Percentiles rank a stretch among this genome's conserved stretches.
Evolutionary conservation across 2,888 invertebrate species (phyloP).

Genomic region (Pemphredon lugubris): DNA sequence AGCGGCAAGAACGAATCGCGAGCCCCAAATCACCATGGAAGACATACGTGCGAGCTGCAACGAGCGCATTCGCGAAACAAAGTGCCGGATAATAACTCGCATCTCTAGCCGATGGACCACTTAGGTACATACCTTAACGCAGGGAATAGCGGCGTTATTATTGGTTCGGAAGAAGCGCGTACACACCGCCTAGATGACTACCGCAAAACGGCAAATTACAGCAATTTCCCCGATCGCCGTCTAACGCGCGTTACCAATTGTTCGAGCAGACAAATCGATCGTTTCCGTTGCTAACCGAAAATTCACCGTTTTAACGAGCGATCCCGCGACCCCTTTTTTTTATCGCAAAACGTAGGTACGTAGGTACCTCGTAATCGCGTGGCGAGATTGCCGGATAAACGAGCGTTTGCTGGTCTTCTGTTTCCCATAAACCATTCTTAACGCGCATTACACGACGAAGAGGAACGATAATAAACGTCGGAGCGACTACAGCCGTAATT

Average conservation of each 20-base stretch:
- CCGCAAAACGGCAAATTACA: constrained; percentile 72
- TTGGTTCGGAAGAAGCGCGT: constrained; percentile 57
- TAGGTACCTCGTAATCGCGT: background rate
- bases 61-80: constrained; percentile 29
- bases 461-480: too few relatives aligned
- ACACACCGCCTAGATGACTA: constrained; percentile 57
- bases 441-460: too few relatives aligned
- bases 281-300: constrained; percentile 52
- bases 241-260: constrained; percentile 62
- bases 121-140: constrained; percentile 30
- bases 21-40: too few relatives aligned
- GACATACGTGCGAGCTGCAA: too few relatives aligned
- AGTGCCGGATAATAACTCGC: constrained; percentile 44
- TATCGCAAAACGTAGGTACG: background rate
- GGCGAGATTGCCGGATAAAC: background rate
- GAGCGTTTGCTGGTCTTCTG: too few relatives aligned
- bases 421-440: too few relatives aligned
- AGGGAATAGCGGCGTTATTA: constrained; percentile 59
- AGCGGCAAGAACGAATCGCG: too few relatives aligned
- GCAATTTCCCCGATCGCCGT: constrained; percentile 70
- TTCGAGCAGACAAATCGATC: constrained; percentile 60
- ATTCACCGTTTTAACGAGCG: constrained; percentile 62
- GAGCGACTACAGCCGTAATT: too few relatives aligned
- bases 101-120: constrained; percentile 42
- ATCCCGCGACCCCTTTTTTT: constrained; percentile 2